A percentile compares a stretch with the other conserved stretches of the same genome.
Evolutionary conservation across 2,113 vertebrate species (phyloP).

Genomic region (Erythrolamprus reginae): DNA sequence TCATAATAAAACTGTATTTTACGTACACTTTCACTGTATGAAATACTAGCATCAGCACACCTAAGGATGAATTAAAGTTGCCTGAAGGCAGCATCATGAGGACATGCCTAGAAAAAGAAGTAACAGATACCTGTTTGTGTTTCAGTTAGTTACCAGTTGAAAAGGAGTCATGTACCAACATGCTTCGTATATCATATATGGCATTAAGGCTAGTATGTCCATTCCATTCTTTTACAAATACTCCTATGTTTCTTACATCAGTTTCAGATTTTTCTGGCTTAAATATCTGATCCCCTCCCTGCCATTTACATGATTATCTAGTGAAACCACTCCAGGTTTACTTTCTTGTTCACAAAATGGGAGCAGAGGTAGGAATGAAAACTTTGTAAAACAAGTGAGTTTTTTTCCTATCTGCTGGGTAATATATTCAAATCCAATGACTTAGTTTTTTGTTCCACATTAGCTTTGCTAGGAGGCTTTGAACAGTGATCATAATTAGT

Average conservation of each 20-base stretch:
- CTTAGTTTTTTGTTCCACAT: slow-evolving; percentile 60
- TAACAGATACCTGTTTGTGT: background rate
- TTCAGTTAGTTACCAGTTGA: background rate
- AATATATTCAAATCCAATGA: slow-evolving; percentile 68
- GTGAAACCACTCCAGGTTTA: slow-evolving; percentile 62
- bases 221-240: slow-evolving; percentile 48
- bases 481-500: slow-evolving; percentile 51
- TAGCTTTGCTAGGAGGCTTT: slow-evolving; percentile 59
- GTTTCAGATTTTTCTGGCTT: slow-evolving; percentile 56
- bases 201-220: slow-evolving; percentile 52
- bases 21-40: background rate
- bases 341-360: slow-evolving; percentile 64
- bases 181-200: slow-evolving; percentile 18
- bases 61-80: background rate
- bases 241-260: slow-evolving; percentile 52
- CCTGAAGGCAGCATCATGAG: background rate
- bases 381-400: slow-evolving; percentile 33
- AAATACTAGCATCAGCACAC: background rate
- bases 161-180: background rate
- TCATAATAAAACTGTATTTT: background rate
- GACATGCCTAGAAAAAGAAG: background rate
- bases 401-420: slow-evolving; percentile 56
- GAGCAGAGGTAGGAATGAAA: background rate
- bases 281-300: slow-evolving; percentile 53
- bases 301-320: slow-evolving; percentile 66